Evolutionary conservation across 1,140 invertebrate species (phyloP).

Genomic region (Camponotus floridanus): DNA sequence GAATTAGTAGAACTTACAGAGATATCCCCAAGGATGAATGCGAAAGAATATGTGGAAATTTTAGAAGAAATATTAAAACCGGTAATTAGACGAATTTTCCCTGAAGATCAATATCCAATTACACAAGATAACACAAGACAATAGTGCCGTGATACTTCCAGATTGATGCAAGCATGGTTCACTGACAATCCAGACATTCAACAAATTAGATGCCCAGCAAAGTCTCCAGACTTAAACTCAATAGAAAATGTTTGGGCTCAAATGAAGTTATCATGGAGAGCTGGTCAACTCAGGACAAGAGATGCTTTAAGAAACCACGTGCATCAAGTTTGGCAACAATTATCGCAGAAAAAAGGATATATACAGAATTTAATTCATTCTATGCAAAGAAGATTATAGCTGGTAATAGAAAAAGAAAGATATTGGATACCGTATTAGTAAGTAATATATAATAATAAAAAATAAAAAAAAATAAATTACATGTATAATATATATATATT

Average conservation of each 20-base stretch:
- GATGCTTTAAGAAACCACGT: not conserved
- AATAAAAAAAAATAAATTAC: too few species aligned
- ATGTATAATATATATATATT: too few species aligned
- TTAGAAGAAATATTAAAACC: too few species aligned
- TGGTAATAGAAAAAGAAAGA: not conserved
- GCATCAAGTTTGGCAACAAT: not conserved
- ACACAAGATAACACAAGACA: constrained; percentile 48
- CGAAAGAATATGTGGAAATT: too few species aligned
- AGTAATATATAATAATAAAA: too few species aligned
- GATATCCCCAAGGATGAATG: too few species aligned
- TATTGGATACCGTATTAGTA: not conserved
- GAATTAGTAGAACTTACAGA: too few species aligned
- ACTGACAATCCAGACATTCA: constrained; percentile 45
- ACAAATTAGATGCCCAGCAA: constrained; percentile 67
- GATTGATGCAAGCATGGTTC: constrained; percentile 47
- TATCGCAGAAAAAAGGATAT: not conserved
- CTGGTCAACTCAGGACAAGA: not conserved
- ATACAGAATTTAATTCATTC: not conserved
- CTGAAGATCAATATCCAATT: not conserved
- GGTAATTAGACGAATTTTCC: too few species aligned
- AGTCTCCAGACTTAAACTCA: constrained; percentile 76
- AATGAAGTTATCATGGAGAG: not conserved
- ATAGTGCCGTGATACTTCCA: constrained; percentile 42
- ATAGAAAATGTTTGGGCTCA: too few species aligned
- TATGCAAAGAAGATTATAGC: not conserved